phyloP scores from a whole-genome alignment of 1,140 invertebrate genomes.

The Muscidifurax raptorellus region DNA sequence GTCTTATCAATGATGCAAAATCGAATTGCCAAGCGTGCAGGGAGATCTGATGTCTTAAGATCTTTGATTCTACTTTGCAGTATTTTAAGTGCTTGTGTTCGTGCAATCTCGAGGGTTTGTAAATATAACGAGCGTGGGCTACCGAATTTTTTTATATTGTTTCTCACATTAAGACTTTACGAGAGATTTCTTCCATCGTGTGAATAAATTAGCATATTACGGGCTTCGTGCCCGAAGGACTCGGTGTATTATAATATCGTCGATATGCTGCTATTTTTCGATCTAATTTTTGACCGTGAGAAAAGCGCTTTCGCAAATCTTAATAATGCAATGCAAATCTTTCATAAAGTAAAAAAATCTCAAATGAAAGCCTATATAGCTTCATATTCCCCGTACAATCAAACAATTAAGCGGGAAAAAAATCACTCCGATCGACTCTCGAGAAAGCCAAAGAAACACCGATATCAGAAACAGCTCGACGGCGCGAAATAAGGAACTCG shows the following conservation, averaged over 20 bases:
- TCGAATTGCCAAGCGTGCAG: neutral
- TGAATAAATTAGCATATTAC: neutral
- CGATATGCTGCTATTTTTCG: neutral
- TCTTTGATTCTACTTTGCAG: no score
- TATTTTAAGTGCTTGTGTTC: no score
- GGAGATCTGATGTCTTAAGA: neutral
- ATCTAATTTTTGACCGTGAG: neutral
- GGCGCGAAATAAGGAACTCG: neutral
- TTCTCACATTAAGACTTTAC: neutral
- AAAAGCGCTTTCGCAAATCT: neutral
- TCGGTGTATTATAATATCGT: neutral
- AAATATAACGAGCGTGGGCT: no score
- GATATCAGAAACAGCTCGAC: neutral
- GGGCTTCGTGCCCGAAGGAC: neutral
- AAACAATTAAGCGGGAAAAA: slow-evolving; percentile 19
- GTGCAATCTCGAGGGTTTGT: no score
- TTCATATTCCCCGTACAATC: neutral
- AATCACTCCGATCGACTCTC: neutral
- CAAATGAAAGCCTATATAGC: neutral
- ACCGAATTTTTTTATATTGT: no score
- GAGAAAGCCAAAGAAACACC: slow-evolving; percentile 23
- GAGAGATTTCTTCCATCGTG: neutral
- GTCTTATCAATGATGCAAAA: neutral
- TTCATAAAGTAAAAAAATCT: neutral
- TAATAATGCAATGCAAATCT: neutral